Evolutionary conservation across 2,113 vertebrate species (phyloP).

Genomic region (Corythoichthys haematopterus): DNA sequence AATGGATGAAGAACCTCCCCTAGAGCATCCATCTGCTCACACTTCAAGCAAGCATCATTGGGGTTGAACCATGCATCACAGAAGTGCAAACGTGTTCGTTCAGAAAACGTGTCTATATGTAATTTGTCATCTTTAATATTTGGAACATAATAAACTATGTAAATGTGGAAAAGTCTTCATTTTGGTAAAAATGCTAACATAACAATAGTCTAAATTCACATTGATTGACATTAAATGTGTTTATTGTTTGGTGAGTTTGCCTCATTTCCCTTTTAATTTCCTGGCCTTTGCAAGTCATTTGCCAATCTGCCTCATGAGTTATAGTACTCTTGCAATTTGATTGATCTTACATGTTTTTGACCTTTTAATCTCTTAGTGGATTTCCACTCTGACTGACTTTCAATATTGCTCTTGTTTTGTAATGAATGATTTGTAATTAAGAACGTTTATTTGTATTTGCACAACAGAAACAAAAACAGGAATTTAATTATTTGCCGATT

Average conservation of each 20-base stretch:
- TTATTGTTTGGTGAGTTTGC: neutral
- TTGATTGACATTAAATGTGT: too few species aligned
- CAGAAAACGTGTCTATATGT: neutral
- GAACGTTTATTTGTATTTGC: neutral
- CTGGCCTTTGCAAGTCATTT: neutral
- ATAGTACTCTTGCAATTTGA: neutral
- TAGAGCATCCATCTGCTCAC: too few species aligned
- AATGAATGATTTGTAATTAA: neutral
- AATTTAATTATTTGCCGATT: neutral
- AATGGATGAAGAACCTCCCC: too few species aligned
- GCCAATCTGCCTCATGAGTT: neutral
- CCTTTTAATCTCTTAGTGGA: neutral
- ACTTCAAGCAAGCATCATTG: too few species aligned
- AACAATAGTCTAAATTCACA: too few species aligned
- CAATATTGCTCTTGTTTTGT: neutral
- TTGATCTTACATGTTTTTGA: neutral
- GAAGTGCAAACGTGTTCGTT: neutral
- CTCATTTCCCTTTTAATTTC: neutral
- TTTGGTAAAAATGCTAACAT: too few species aligned
- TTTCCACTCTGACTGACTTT: neutral
- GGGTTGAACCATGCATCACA: neutral
- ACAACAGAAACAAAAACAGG: neutral
- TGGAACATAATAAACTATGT: too few species aligned
- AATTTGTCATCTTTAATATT: too few species aligned
- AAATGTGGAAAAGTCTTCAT: too few species aligned